These are phyloP conservation scores for Pongo pygmaeus DNA, from an alignment of 2,113 vertebrate genomes.

Conservation along the genomic window DNA sequence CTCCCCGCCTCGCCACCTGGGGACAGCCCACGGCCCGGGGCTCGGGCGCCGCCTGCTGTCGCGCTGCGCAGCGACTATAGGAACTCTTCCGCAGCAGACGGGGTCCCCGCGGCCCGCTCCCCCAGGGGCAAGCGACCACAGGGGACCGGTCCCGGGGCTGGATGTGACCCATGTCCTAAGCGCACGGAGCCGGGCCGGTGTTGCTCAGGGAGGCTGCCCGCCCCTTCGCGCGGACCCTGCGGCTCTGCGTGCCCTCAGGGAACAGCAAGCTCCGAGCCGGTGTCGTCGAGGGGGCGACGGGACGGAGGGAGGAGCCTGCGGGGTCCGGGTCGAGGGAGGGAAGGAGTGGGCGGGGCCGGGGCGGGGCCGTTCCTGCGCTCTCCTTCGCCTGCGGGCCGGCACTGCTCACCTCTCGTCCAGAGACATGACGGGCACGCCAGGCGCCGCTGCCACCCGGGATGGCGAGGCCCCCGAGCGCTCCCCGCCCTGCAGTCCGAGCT, in stretches of 20 bases:
- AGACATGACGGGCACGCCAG: constrained; percentile 64
- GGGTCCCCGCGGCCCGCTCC: background rate
- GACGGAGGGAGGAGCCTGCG: constrained; percentile 53
- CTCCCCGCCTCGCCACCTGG: background rate
- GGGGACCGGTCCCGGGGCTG: background rate
- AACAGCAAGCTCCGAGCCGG: rapidly evolving
- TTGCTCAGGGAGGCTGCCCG: background rate
- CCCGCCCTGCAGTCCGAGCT: constrained; percentile 51
- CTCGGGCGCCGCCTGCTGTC: constrained; percentile 48
- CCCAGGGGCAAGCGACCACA: background rate
- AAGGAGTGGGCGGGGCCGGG: constrained; percentile 64
- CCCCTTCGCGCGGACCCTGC: background rate
- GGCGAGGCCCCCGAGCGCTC: background rate
- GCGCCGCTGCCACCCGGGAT: constrained; percentile 36
- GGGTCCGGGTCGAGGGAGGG: background rate
- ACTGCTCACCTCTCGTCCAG: constrained; percentile 37
- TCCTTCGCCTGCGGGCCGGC: background rate
- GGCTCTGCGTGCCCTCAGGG: background rate
- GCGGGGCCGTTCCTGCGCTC: constrained; percentile 53
- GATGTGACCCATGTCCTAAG: background rate
- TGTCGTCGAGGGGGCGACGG: background rate
- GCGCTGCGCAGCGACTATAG: background rate
- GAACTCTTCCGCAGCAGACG: background rate
- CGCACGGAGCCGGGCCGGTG: background rate
- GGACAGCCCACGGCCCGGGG: background rate